Evolutionary conservation across 2,888 invertebrate genomes (phyloP).

Genomic region (Balanococcus diminutus): DNA sequence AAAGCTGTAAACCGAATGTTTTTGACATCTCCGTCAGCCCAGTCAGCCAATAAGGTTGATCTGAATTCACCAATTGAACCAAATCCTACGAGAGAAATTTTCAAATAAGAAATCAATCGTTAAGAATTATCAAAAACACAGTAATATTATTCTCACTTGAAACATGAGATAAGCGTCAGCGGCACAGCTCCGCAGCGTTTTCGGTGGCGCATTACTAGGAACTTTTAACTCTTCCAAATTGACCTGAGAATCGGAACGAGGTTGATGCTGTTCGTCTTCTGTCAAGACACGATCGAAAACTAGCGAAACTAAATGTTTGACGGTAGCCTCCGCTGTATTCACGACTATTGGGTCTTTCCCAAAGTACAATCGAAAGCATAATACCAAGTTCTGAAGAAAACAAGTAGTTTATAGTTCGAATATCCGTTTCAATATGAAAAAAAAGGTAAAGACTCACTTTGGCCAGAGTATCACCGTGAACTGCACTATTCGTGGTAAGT

Average conservation of each 20-base stretch:
- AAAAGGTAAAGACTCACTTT: constrained; percentile 69
- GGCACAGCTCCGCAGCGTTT: constrained; percentile 84
- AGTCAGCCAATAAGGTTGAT: constrained; percentile 92
- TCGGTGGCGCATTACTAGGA: constrained; percentile 77
- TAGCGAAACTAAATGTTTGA: constrained; percentile 90
- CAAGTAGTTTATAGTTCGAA: background rate
- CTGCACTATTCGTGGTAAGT: constrained; percentile 92
- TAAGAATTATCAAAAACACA: too few species aligned
- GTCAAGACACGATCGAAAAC: constrained; percentile 85
- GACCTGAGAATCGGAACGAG: constrained; percentile 63
- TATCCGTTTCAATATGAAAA: background rate
- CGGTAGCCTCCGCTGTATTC: constrained; percentile 97
- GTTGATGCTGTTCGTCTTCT: constrained; percentile 68
- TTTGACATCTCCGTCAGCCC: constrained; percentile 97
- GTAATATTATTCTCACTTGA: constrained; percentile 74
- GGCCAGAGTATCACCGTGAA: constrained; percentile 91
- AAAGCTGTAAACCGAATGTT: constrained; percentile 92
- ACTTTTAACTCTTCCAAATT: constrained; percentile 80
- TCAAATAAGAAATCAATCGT: background rate
- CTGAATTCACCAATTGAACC: constrained; percentile 94
- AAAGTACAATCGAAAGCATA: constrained; percentile 96
- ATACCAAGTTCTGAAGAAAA: constrained; percentile 77
- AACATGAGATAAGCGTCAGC: constrained; percentile 94
- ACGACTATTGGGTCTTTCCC: constrained; percentile 93
- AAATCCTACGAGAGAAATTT: constrained; percentile 73